Evolutionary conservation across 2,113 vertebrate species (phyloP).

Genomic region (Polypterus senegalus): DNA sequence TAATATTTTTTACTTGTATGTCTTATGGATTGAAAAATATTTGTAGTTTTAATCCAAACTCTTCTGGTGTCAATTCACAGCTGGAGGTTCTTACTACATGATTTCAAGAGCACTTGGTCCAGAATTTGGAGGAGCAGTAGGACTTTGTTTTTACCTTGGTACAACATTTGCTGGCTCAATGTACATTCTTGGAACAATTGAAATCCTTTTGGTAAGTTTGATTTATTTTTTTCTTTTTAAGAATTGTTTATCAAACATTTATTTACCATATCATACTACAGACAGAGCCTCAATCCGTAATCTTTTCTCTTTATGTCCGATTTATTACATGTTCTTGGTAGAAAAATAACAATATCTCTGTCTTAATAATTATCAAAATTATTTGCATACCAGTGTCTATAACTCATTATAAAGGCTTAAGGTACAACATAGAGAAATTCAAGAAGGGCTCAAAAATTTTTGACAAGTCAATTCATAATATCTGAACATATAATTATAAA

Average conservation of each 20-base stretch:
- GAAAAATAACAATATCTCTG: too few species aligned
- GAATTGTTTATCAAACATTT: not conserved
- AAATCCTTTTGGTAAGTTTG: slow-evolving; percentile 54
- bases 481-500: too few species aligned
- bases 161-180: slow-evolving; percentile 65
- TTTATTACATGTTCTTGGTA: not conserved
- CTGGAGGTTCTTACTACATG: slow-evolving; percentile 67
- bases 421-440: too few species aligned
- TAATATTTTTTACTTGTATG: too few species aligned
- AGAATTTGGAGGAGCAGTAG: slow-evolving; percentile 63
- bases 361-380: too few species aligned
- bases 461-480: too few species aligned
- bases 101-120: slow-evolving; percentile 62
- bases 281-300: not conserved
- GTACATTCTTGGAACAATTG: slow-evolving; percentile 66
- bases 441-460: too few species aligned
- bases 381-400: too few species aligned
- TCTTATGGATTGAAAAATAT: too few species aligned
- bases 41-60: not conserved
- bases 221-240: not conserved
- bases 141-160: slow-evolving; percentile 60
- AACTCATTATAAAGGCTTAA: too few species aligned
- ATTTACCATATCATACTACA: not conserved
- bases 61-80: slow-evolving; percentile 23
- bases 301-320: not conserved